Evolutionary conservation across 1,140 invertebrate genomes (phyloP).

Genomic region (Pseudomyrmex pallidus): DNA sequence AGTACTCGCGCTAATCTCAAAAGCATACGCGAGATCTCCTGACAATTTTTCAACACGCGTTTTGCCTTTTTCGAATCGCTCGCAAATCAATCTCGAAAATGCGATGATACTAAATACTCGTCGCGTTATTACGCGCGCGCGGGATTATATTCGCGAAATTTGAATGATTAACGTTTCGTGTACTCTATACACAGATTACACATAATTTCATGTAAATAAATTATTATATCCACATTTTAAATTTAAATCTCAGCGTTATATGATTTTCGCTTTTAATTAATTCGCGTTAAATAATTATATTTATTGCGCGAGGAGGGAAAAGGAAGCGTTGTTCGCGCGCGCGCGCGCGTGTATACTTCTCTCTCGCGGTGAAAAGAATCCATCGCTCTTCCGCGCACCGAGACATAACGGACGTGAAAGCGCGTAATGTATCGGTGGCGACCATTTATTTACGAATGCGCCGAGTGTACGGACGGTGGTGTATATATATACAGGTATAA

Average conservation of each 20-base stretch:
- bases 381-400: background rate
- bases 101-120: background rate
- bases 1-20: conserved; percentile 11
- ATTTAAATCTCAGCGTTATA: background rate
- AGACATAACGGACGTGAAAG: conserved; percentile 3
- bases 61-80: background rate
- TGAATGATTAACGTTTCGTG: too few relatives aligned
- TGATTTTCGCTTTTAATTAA: conserved; percentile 6
- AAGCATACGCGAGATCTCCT: background rate
- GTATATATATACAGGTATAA: conserved; percentile 13
- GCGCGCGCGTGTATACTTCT: too few relatives aligned
- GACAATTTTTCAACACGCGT: background rate
- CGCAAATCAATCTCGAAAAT: background rate
- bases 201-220: background rate
- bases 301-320: background rate
- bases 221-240: background rate
- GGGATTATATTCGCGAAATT: too few relatives aligned
- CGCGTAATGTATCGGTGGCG: conserved; percentile 16
- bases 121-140: too few relatives aligned
- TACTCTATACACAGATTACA: too few relatives aligned
- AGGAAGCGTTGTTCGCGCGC: background rate
- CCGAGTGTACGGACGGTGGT: background rate
- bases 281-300: background rate
- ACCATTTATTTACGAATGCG: conserved; percentile 39
- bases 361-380: background rate